Evolutionary conservation across 2,888 invertebrate species (phyloP).

Genomic region (Agrochola lota): DNA sequence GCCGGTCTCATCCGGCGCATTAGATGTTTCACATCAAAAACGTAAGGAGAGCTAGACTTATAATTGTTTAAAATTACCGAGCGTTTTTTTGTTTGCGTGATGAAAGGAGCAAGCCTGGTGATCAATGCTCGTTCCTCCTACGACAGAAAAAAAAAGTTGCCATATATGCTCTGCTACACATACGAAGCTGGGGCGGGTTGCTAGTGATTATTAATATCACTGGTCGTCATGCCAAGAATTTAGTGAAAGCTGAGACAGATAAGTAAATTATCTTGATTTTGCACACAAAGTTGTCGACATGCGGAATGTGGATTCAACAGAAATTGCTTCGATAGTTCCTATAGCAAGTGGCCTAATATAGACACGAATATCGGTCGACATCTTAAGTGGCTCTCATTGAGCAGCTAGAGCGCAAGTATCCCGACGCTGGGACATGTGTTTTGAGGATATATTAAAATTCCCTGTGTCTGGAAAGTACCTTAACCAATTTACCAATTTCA

Average conservation of each 20-base stretch:
- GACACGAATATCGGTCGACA: too few species aligned
- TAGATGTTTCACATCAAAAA: neutral
- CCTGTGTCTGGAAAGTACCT: neutral
- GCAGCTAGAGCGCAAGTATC: neutral
- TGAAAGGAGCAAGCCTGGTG: too few species aligned
- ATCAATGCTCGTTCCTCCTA: too few species aligned
- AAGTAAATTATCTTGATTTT: conserved; percentile 16
- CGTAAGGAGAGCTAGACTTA: neutral
- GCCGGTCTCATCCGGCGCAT: neutral
- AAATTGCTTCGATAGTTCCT: neutral
- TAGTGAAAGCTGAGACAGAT: neutral
- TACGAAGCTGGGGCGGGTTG: too few species aligned
- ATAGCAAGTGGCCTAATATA: too few species aligned
- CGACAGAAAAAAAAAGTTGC: too few species aligned
- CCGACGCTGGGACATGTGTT: neutral
- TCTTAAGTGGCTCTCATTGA: neutral
- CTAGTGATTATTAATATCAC: conserved; percentile 1
- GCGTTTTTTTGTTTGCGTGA: neutral
- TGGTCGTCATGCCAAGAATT: neutral
- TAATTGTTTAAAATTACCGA: neutral
- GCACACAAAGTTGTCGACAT: neutral
- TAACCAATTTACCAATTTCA: neutral
- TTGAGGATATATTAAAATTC: neutral
- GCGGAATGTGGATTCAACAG: neutral
- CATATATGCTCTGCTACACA: too few species aligned